Conservation (phyloP, 2,888 invertebrate genomes). For the Itoplectis maculator region DNA sequence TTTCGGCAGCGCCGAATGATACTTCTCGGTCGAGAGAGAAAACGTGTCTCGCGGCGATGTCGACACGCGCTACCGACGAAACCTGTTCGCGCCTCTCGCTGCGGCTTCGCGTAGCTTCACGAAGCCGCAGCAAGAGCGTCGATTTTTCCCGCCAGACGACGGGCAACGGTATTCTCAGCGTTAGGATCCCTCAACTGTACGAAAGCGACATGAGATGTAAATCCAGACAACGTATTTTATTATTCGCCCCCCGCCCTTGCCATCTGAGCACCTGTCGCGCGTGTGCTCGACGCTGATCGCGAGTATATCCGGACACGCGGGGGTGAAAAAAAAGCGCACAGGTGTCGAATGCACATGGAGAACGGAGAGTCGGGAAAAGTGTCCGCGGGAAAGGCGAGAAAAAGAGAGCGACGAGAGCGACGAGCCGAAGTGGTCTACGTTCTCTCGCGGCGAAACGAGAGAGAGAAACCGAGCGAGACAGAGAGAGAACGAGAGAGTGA, state of each 20-base stretch:
- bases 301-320: conserved; percentile 62
- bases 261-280: conserved; percentile 78
- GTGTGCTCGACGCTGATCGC: conserved; percentile 75
- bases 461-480: conserved; percentile 41
- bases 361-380: conserved; percentile 48
- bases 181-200: too few species aligned
- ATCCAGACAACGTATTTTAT: conserved; percentile 17
- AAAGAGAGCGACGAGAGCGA: conserved; percentile 61
- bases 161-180: background rate
- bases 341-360: conserved; percentile 4
- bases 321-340: conserved; percentile 20
- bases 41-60: background rate
- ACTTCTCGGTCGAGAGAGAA: conserved; percentile 16
- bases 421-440: conserved; percentile 62
- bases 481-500: conserved; percentile 42
- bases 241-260: too few species aligned
- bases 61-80: conserved; percentile 9
- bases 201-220: background rate
- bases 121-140: background rate
- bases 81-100: background rate
- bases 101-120: background rate
- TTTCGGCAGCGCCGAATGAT: conserved; percentile 23
- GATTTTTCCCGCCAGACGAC: too few species aligned
- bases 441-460: conserved; percentile 57
- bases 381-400: conserved; percentile 56